A percentile compares a stretch with the other conserved stretches of the same genome.
Conservation (phyloP, 2,797 vertebrate species). For the Neopelma chrysocephalum region DNA sequence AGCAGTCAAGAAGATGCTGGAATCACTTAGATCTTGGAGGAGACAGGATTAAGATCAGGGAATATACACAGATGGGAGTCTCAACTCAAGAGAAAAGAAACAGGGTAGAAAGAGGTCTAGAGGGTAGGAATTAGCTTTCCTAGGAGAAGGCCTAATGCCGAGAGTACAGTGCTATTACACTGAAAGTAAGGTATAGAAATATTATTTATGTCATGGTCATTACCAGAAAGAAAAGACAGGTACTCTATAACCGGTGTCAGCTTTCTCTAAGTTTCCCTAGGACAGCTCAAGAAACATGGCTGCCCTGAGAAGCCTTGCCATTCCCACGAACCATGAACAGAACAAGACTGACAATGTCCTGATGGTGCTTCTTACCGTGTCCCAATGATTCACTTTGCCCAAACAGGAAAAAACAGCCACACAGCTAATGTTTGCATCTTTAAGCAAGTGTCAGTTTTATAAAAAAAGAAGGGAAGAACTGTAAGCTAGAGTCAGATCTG, state of each 20-base stretch:
- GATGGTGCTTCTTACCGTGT: neutral
- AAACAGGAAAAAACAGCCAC: neutral
- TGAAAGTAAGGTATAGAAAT: neutral
- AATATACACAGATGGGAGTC: neutral
- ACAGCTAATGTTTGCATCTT: neutral
- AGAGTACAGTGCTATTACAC: neutral
- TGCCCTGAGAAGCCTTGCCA: neutral
- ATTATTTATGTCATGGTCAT: neutral
- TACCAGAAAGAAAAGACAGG: neutral
- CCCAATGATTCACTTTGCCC: neutral
- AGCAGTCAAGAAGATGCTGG: neutral
- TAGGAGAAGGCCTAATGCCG: neutral
- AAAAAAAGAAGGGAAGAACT: neutral
- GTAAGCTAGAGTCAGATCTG: neutral
- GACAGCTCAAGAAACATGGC: neutral
- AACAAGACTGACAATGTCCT: neutral
- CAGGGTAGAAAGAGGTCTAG: neutral
- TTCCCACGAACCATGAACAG: fast-evolving
- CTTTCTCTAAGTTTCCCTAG: neutral
- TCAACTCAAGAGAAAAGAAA: neutral
- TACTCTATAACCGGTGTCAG: neutral
- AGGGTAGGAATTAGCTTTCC: neutral
- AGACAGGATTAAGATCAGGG: neutral
- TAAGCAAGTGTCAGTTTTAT: neutral
- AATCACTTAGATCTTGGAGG: neutral